Conservation (phyloP, 2,888 invertebrate genomes). For the Philonicus albiceps region DNA sequence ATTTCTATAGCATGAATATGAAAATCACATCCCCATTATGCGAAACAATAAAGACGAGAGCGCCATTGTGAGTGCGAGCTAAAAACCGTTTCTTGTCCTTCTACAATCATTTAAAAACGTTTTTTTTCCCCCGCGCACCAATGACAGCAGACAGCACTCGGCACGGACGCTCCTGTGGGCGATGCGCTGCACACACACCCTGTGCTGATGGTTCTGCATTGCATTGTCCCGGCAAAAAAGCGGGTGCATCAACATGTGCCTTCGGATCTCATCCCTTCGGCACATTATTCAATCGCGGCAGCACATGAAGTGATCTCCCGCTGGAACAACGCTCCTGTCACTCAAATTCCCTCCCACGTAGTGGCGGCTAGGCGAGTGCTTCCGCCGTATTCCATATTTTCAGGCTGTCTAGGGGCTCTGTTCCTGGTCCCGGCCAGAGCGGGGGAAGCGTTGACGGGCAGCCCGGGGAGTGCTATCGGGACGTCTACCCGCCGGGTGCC, state of each 20-base stretch:
- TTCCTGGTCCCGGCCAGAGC: neutral
- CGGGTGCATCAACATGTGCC: constrained; percentile 33
- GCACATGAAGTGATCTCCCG: constrained; percentile 34
- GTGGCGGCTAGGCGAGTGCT: neutral
- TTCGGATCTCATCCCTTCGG: constrained; percentile 20
- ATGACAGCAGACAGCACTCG: constrained; percentile 33
- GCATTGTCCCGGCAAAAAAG: constrained; percentile 17
- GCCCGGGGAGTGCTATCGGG: neutral
- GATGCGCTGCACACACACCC: neutral
- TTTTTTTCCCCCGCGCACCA: constrained; percentile 3
- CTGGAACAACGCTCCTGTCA: constrained; percentile 36
- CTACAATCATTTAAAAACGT: constrained; percentile 36
- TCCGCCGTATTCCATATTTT: constrained; percentile 21
- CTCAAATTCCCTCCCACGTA: constrained; percentile 29
- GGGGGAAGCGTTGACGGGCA: neutral
- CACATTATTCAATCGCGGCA: constrained; percentile 38
- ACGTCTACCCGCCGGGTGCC: neutral
- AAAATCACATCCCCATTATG: constrained; percentile 48
- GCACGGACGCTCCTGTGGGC: constrained; percentile 7
- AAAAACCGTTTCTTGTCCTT: constrained; percentile 37
- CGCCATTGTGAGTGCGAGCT: constrained; percentile 43
- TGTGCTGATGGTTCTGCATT: neutral
- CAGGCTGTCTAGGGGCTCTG: neutral
- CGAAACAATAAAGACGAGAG: constrained; percentile 47
- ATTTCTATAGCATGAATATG: constrained; percentile 44